phyloP scores from a whole-genome alignment of 2,113 vertebrate species.

The Gorsachius goisagi region DNA sequence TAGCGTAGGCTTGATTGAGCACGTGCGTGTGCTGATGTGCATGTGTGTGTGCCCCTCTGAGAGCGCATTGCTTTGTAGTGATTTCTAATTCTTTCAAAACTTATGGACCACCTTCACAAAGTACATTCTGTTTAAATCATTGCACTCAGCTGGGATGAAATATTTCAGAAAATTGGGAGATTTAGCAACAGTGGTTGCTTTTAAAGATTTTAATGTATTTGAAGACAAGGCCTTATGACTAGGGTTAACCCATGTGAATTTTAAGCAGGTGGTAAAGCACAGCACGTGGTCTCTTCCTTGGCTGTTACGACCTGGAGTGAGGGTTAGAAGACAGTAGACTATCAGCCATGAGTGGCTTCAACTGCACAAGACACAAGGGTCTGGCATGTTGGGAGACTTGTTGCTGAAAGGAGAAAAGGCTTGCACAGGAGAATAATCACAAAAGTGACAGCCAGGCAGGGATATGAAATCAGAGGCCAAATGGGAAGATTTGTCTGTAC shows the following conservation, averaged over 20 bases:
- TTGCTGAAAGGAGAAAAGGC: not conserved
- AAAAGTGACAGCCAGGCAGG: not conserved
- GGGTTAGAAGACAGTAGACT: not conserved
- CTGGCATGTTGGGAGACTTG: fast-evolving
- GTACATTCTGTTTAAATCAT: not conserved
- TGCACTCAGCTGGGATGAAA: not conserved
- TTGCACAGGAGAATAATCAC: not conserved
- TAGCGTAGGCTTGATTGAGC: not conserved
- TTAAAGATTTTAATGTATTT: not conserved
- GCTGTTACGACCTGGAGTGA: not conserved
- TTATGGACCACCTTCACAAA: not conserved
- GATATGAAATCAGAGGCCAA: not conserved
- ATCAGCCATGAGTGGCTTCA: not conserved
- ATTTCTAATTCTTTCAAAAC: not conserved
- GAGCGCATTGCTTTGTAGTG: not conserved
- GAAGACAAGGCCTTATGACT: conserved; percentile 12
- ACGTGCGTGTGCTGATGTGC: not conserved
- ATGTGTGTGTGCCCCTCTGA: not conserved
- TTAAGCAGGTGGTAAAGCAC: conserved; percentile 24
- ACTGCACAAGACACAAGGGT: not conserved
- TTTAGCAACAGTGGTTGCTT: not conserved
- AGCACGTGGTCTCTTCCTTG: not conserved
- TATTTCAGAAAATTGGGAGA: not conserved
- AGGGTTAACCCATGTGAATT: conserved; percentile 5
- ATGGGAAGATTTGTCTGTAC: not conserved